Evolutionary conservation across 1,140 invertebrate genomes (phyloP).

Genomic region (Trigoniulus corallinus): DNA sequence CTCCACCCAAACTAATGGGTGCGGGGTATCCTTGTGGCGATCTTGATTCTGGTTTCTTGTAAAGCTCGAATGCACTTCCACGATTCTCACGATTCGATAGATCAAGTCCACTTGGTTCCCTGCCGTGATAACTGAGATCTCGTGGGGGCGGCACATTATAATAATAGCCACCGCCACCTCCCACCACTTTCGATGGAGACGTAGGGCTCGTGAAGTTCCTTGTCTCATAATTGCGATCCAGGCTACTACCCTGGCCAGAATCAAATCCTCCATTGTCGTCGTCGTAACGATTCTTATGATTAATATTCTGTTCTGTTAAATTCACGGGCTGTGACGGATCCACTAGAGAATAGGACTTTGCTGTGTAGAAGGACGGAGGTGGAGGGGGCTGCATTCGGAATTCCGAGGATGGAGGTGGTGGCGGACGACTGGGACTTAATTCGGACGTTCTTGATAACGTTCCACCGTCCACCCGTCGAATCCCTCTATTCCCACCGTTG

Average conservation of each 20-base stretch:
- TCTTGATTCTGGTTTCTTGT: slow-evolving; percentile 56
- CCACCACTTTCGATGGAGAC: not conserved
- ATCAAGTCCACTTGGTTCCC: slow-evolving; percentile 41
- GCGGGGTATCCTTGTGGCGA: slow-evolving; percentile 9
- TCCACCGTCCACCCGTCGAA: not conserved
- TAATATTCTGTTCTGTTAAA: slow-evolving; percentile 8
- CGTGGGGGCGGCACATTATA: slow-evolving; percentile 38
- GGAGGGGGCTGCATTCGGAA: slow-evolving; percentile 9
- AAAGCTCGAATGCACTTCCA: slow-evolving; percentile 87
- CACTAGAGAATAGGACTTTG: not conserved
- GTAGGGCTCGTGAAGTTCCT: not conserved
- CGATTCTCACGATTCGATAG: slow-evolving; percentile 70
- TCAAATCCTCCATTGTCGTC: slow-evolving; percentile 25
- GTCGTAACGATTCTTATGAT: slow-evolving; percentile 13
- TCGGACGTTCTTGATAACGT: not conserved
- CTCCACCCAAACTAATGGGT: not conserved
- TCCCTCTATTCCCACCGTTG: not conserved
- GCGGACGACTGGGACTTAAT: not conserved
- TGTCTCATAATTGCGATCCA: slow-evolving; percentile 27
- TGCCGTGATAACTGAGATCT: slow-evolving; percentile 27
- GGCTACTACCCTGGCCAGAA: slow-evolving; percentile 31
- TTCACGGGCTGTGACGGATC: not conserved
- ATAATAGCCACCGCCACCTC: slow-evolving; percentile 35
- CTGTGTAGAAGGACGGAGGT: slow-evolving; percentile 6
- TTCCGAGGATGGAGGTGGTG: slow-evolving; percentile 1